These are phyloP conservation scores for Cetoscarus ocellatus DNA, from an alignment of 2,797 vertebrate genomes.

Conservation along the genomic window DNA sequence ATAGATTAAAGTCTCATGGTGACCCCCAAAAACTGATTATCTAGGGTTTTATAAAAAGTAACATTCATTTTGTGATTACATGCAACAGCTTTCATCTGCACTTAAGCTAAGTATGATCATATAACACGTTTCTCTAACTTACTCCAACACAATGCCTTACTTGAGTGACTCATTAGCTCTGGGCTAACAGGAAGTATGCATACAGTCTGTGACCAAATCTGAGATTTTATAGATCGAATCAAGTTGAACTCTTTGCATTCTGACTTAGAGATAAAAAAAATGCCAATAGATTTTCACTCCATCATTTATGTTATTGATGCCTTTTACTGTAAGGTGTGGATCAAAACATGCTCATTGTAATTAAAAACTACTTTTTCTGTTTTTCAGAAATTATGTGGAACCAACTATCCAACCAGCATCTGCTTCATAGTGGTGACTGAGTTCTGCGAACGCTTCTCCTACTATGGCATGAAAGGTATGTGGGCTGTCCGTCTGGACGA, in stretches of 20 bases:
- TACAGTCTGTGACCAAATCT: background rate
- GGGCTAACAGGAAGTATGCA: background rate
- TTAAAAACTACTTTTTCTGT: background rate
- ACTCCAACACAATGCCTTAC: conserved; percentile 31
- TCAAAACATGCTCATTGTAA: background rate
- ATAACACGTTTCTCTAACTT: background rate
- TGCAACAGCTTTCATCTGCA: background rate
- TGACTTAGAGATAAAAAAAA: rapidly evolving
- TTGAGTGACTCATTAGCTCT: background rate
- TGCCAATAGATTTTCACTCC: background rate
- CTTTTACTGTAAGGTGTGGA: background rate
- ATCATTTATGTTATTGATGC: background rate
- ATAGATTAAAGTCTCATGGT: no score
- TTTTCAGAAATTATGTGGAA: conserved; percentile 89
- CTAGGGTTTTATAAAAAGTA: no score
- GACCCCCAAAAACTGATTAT: no score
- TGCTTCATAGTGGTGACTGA: conserved; percentile 97
- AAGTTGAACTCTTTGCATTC: background rate
- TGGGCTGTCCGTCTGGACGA: background rate
- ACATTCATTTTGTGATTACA: background rate
- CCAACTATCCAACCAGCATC: conserved; percentile 95
- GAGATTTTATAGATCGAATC: background rate
- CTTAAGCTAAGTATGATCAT: background rate
- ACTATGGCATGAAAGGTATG: conserved; percentile 97
- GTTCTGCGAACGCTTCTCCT: conserved; percentile 98